Base-by-base conservation (phyloP, 2,797 vertebrate species). In the Chromobotia macracanthus region DNA sequence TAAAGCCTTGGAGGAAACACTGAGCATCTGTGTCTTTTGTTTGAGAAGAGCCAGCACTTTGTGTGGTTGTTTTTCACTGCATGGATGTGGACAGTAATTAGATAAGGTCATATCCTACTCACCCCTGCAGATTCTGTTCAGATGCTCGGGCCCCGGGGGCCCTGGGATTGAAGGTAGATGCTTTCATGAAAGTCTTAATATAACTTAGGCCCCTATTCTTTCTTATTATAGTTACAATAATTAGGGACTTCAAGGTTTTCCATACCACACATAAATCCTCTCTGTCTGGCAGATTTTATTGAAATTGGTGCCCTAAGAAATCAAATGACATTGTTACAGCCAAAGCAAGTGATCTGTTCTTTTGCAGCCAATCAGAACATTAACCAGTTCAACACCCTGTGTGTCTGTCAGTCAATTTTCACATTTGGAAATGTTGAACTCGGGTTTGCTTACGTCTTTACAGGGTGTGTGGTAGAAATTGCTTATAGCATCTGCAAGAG, bases 1-100 rank as follows among this genome's bases (percentile, higher is more conserved):
- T 35, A 61, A 66, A 55, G 6, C 7, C 46, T 19, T 5, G 63
- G 25, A 70, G 50, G 75, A 73, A 67, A 48, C 25, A 67, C 10
- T 61, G 31, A 75, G 56, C 64, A 65, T 53, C 71, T 72, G 50
- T 48, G 11, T 77, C 67, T 78, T 83, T 80, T 75, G 56, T 83
- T 53, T 76, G 50, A 60, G 13, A 53, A 25, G 8, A 66, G 41
- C 9, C 61, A 65, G 41, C 67, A 58, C 66, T 69, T 58, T 72
- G 46, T 55, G 44, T 55, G 25, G 28, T 12, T 69, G 21, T 65
- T 80, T 31, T 21, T 79, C 66, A 53, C 66, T 72, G 12, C 25
- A 18, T 64, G 55, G 48, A 68, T 60, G 67, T 72, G 66, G 28
- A 9, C 75, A 72, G 38, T 70, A 55, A 66, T 79, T 31, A 67